Conservation (phyloP, 2,113 vertebrate genomes). For the Burhinus bistriatus region DNA sequence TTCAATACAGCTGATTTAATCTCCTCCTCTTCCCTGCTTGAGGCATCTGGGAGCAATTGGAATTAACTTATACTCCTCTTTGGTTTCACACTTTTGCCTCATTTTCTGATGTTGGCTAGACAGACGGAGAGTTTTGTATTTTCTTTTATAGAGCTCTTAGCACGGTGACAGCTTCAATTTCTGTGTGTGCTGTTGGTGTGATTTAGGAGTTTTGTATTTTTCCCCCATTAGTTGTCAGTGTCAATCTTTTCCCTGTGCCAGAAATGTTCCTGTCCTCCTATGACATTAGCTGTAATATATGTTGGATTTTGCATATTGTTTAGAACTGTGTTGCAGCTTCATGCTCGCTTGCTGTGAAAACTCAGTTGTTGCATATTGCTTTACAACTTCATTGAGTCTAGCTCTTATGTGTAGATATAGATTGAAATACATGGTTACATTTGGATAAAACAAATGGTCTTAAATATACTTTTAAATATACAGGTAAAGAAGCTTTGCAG, state of each 20-base stretch:
- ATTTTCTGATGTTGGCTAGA: background rate
- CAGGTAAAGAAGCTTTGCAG: background rate
- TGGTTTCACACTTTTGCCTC: slow-evolving; percentile 1
- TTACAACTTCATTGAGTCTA: background rate
- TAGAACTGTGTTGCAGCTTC: background rate
- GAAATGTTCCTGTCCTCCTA: background rate
- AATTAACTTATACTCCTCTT: background rate
- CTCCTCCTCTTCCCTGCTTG: background rate
- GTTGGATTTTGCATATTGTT: background rate
- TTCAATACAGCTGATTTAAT: slow-evolving; percentile 37
- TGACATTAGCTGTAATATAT: background rate
- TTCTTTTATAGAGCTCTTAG: background rate
- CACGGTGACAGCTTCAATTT: background rate
- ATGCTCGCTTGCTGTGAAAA: background rate
- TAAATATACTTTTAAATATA: background rate
- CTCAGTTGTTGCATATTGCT: background rate
- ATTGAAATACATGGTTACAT: background rate
- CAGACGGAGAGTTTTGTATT: background rate
- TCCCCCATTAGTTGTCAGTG: background rate
- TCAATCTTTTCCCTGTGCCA: background rate
- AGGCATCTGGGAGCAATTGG: slow-evolving; percentile 7
- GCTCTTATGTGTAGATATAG: background rate
- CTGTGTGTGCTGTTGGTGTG: background rate
- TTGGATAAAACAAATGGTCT: background rate
- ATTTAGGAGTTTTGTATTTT: slow-evolving; percentile 8